Evolutionary conservation across 2,113 vertebrate genomes (phyloP), one percentile per base, ranked within the genome.

Genomic region (Malurus elegans): DNA sequence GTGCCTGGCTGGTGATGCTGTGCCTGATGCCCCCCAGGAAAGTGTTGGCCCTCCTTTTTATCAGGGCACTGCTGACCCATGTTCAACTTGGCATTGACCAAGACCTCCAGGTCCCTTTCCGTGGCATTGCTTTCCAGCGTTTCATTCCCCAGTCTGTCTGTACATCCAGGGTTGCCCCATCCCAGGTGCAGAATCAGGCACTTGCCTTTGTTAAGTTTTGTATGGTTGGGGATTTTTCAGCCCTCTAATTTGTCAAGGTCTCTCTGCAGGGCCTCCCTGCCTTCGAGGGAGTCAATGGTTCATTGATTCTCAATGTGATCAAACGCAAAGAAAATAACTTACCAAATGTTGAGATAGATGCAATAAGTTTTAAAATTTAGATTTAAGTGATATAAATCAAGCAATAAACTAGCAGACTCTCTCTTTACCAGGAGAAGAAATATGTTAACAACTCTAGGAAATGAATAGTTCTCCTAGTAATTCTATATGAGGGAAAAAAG

Each of bases 1-100:
- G 53, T 10, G 5, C 12, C 18, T 0, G 0, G 18, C 54, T 60
- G 62, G 3, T 0, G 0, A 58, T 36, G 44, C 31, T 76, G 32
- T 31, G 36, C 54, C 36, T 58, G 61, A 44, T 76, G 34, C 2
- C 0, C 34, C 31, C 16, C 61, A 42, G 50, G 70, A 66, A 34
- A 75, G 0, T 0, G 0, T 3, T 53, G 62, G 6, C 18, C 8
- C 23, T 78, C 18, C 45, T n/a, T 54, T 26, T 28, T 86, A 23
- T 28, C 73, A 36, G 45, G 38, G 32, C 62, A 45, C 47, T 67
- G 26, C 17, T 86, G 53, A 0, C 31, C 44, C 14, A 8, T 0
- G 5, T 18, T 60, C 38, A 10, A 3, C 7, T 45, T 28, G 5
- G 14, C 9, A 1, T 12, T 0, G 0, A 19, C 23, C 5, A 18